Evolutionary conservation across 2,888 invertebrate genomes (phyloP), one percentile per base, ranked within the genome.

Genomic region (Gastracanthus pulcherrimus): DNA sequence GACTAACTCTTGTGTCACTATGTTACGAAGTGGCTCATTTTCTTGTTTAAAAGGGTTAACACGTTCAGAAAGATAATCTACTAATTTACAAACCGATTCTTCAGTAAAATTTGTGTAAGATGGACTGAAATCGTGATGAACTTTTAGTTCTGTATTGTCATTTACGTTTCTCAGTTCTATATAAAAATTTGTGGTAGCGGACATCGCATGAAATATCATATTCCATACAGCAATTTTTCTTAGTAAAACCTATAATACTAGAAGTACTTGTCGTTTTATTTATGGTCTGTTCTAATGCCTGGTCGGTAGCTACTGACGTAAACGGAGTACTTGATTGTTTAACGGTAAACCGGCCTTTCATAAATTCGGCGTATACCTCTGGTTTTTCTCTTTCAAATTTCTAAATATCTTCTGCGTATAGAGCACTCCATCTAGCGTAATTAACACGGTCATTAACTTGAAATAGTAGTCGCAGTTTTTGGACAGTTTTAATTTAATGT

Each of bases 281-380:
- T 2, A 58, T 23, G 23, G 58, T n/a, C 36, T 38, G 58, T n/a
- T 26, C 29, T 3, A 26, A 34, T n/a, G 16, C n/a, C 16, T 58
- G 34, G 31, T 45, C 29, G 11, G 13, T 13, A 23, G 11, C 23
- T n/a, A n/a, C 31, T 7, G 31, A 70, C 6, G 48, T 51, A 5
- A 7, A 3, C 16, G 38, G 29, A 16, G 23, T 45, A 23, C 69
- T 58, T 3, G 72, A 64, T 26, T 31, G 76, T 74, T 77, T 72
- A 5, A 77, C 77, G 3, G 16, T 26, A 26, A 81, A 81, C n/a
- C 64, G 29, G 6, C 81, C 69, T 58, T 45, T n/a, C 11, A 55
- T 5, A 19, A 81, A 77, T 48, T 76, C 6, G 34, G 13, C 26
- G 41, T 76, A 69, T 29, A 81, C n/a, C 19, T 81, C 81, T 13